Evolutionary conservation across 2,888 invertebrate species (phyloP), one percentile per base, ranked within the genome.

Genomic region (Coelinius sp.): DNA sequence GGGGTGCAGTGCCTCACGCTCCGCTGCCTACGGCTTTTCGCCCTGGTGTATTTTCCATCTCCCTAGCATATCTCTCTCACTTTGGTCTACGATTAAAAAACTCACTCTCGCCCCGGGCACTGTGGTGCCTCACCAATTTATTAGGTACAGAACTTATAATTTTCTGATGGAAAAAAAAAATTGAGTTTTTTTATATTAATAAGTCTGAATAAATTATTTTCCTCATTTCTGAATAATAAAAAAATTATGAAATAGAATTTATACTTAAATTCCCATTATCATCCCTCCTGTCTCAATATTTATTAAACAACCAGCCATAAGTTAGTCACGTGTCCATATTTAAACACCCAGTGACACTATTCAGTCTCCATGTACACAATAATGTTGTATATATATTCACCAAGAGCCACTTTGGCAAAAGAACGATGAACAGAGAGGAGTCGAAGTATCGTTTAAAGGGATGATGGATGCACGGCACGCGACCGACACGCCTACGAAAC

Each of bases 391-490:
- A 70, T 35, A 62, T 70, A 70, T 63, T 70, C 66, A 49, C 69
- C n/a, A 52, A 44, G 24, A 53, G 66, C 73, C 73, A 76, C 76
- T 76, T 73, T 35, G 38, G 70, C 59, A 59, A n/a, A n/a, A 20
- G 52, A 63, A 66, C 22, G 31, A 66, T 49, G 31, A 66, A 38
- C 46, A 44, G 72, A 70, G 70, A 73, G 71, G 71, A 76, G 76
- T 76, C 73, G 70, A 75, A 76, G 76, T 74, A 76, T 74, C 81
- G 80, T 83, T 86, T 84, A 84, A 80, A 83, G 79, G 82, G 83
- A 86, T 87, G 87, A 87, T 87, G 81, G 86, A 87, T 87, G 85
- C 80, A 77, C 75, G 85, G 82, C 87, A 87, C 87, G 86, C 86
- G 87, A 84, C 87, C 78, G 82, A 76, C 82, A 83, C 84, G 83